Evolutionary conservation across 2,113 vertebrate species (phyloP).

Genomic region (Eulemur macaco): DNA sequence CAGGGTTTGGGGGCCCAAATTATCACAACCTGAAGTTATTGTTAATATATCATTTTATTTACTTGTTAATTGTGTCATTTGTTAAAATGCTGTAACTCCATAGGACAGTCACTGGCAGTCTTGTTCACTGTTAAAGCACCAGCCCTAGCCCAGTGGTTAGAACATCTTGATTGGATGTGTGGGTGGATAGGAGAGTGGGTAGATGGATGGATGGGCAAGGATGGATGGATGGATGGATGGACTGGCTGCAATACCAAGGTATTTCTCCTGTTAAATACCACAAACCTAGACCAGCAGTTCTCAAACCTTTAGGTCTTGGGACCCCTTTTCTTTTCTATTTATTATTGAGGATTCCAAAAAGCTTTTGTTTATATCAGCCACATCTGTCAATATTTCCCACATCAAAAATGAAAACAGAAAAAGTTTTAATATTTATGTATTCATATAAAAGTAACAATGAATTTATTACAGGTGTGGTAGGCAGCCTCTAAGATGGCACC

Average conservation of each 20-base stretch:
- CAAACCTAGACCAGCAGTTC: background rate
- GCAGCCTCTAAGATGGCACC: background rate
- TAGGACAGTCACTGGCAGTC: background rate
- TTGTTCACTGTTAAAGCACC: background rate
- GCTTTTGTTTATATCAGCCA: background rate
- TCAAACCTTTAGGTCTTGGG: background rate
- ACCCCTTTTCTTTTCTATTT: background rate
- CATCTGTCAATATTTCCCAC: background rate
- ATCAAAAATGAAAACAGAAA: slow-evolving; percentile 39
- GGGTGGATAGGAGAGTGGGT: too few species aligned
- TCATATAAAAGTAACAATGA: background rate
- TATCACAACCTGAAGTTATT: background rate
- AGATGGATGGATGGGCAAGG: too few species aligned
- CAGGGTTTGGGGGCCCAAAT: background rate
- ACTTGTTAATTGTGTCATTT: background rate
- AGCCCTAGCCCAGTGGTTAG: background rate
- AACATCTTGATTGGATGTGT: background rate
- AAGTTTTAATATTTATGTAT: background rate
- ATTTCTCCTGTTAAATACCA: background rate
- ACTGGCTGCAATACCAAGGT: background rate
- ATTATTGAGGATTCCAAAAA: background rate
- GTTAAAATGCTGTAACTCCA: background rate
- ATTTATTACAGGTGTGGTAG: background rate
- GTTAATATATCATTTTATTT: background rate
- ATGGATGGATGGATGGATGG: background rate